Evolutionary conservation across 2,113 vertebrate genomes (phyloP).

Genomic region (Odobenus rosmarus): DNA sequence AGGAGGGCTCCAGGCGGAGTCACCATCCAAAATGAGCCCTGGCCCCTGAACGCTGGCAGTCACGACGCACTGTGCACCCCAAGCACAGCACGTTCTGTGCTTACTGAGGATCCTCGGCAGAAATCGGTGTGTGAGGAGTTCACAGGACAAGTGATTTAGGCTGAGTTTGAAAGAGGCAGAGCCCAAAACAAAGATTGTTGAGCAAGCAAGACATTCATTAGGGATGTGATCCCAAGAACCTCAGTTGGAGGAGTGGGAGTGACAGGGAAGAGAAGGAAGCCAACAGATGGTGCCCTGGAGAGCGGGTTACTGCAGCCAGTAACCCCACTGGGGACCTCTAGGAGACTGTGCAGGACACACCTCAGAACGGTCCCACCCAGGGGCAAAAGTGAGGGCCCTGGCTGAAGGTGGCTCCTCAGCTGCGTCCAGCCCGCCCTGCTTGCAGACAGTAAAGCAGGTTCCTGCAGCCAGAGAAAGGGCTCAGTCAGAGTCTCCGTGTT

Average conservation of each 20-base stretch:
- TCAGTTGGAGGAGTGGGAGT: not conserved
- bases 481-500: not conserved
- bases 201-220: not conserved
- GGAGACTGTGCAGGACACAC: not conserved
- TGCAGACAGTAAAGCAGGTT: not conserved
- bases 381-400: not conserved
- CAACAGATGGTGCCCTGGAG: fast-evolving
- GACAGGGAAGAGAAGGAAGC: not conserved
- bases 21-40: not conserved
- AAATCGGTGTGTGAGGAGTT: not conserved
- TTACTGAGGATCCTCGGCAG: not conserved
- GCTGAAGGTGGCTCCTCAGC: not conserved
- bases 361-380: not conserved
- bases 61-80: not conserved
- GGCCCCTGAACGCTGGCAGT: not conserved
- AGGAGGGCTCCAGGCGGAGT: not conserved
- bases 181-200: not conserved
- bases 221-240: not conserved
- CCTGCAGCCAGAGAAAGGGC: not conserved
- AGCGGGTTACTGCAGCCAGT: not conserved
- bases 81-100: not conserved
- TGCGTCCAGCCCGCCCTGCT: not conserved
- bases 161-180: not conserved
- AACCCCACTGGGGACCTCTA: too few species aligned
- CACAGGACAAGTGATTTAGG: not conserved